Conservation (phyloP, 2,888 invertebrate genomes). For the Apodemia zela region DNA sequence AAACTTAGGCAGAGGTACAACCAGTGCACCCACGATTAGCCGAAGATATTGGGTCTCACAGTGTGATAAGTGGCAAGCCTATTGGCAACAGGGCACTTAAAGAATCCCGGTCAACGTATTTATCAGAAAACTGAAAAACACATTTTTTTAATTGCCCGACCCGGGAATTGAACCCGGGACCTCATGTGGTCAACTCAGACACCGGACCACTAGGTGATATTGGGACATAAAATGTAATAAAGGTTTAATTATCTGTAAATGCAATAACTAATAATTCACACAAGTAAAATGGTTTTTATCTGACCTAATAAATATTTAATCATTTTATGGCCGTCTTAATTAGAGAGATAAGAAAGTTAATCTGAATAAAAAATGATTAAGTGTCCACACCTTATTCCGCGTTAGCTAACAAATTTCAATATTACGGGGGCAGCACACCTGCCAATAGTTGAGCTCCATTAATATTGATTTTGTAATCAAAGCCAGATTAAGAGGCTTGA, state of each 20-base stretch:
- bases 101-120: no score
- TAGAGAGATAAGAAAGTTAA: conserved; percentile 43
- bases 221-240: background rate
- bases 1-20: no score
- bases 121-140: no score
- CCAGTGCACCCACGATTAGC: no score
- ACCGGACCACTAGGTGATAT: no score
- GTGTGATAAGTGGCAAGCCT: no score
- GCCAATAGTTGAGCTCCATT: conserved; percentile 54
- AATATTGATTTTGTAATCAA: conserved; percentile 75
- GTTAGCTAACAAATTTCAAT: conserved; percentile 56
- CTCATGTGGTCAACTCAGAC: no score
- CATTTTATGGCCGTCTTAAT: conserved; percentile 37
- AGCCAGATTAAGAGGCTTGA: conserved; percentile 56
- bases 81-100: no score
- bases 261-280: background rate
- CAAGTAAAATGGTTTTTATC: background rate
- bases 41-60: no score
- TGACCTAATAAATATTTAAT: conserved; percentile 22
- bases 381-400: conserved; percentile 49
- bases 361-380: conserved; percentile 52
- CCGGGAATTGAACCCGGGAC: no score
- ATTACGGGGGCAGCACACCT: conserved; percentile 53
- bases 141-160: no score
- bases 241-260: background rate